Base-by-base conservation (phyloP, 2,888 invertebrate species). In the Ctena decussata region DNA sequence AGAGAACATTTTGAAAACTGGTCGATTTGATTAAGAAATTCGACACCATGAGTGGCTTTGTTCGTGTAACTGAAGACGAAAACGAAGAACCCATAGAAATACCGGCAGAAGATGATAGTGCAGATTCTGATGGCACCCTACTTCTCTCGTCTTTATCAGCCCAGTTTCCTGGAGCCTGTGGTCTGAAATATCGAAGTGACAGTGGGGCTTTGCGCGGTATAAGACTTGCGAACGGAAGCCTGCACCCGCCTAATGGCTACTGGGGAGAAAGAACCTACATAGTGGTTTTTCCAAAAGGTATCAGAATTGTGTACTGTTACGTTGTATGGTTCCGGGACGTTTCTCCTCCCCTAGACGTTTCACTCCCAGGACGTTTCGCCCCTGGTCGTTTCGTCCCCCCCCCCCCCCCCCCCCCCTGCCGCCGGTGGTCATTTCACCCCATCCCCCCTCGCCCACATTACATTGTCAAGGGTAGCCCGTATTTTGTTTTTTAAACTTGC, bases 161-260 rank as follows among this genome's bases (percentile, higher is more conserved):
- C 57, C 99, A 99, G 96, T 99, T 98, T 96, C 99, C 99, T 73
- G 99, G 99, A 85, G 98, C 99, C 53, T 98, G 98, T 95, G 99
- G 99, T 24, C 97, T 99, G 75, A 99, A 99, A 97, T 99, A 98
- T 96, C 97, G 99, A 85, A 98, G 98, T 95, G 99, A 98, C 60
- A 93, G 94, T 6, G 94, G 95, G 0, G 91, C 92, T 35, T 91
- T 94, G 81, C 90, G 95, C 18, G 95, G 95, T 15, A 94, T 96
- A 81, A 97, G 99, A 82, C 97, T 99, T 78, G 98, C 97, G 93
- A 99, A 99, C 95, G 98, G 98, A 77, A 97, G 98, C 93, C 97
- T 99, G 77, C 98, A 98, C 96, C 98, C 99, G 37, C 99, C 99
- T 30, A 84, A 86, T 88, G 97, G 97, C 6, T 75, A 46, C 93